phyloP scores from a whole-genome alignment of 1,140 invertebrate genomes.

The Cataglyphis hispanica region DNA sequence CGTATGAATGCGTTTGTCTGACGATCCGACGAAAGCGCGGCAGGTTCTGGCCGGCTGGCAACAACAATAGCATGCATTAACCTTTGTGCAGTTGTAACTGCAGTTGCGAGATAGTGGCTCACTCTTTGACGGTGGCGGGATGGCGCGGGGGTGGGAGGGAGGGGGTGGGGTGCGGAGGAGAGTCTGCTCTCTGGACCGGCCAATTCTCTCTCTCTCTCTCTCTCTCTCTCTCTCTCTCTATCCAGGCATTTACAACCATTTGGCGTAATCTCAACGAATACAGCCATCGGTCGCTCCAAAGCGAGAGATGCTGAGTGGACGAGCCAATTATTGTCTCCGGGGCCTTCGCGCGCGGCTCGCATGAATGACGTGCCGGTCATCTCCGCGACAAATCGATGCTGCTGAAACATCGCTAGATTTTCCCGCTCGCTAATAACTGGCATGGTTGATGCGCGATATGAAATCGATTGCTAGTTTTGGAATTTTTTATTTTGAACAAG shows the following conservation, averaged over 20 bases:
- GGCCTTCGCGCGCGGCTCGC: slow-evolving; percentile 55
- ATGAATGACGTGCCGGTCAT: slow-evolving; percentile 28
- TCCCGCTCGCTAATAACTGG: not conserved
- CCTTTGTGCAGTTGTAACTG: slow-evolving; percentile 86
- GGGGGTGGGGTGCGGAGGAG: too few species aligned
- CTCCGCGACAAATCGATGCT: slow-evolving; percentile 26
- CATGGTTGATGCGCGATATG: not conserved
- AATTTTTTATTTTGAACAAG: not conserved
- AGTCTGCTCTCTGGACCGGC: slow-evolving; percentile 55
- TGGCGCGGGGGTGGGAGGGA: slow-evolving; percentile 47
- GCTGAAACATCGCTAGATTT: not conserved
- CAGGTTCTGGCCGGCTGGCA: slow-evolving; percentile 84
- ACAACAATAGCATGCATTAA: slow-evolving; percentile 86
- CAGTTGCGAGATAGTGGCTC: slow-evolving; percentile 85
- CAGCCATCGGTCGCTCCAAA: slow-evolving; percentile 79
- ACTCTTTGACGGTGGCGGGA: slow-evolving; percentile 61
- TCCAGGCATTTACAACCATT: slow-evolving; percentile 84
- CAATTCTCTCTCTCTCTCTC: slow-evolving; percentile 63
- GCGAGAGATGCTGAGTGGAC: slow-evolving; percentile 76
- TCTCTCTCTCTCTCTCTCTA: slow-evolving; percentile 67
- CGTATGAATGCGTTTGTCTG: slow-evolving; percentile 76
- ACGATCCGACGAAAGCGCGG: slow-evolving; percentile 74
- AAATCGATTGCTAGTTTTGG: not conserved
- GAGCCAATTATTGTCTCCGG: slow-evolving; percentile 81
- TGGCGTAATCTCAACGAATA: slow-evolving; percentile 84